Base-by-base conservation (phyloP, 37 sponge, comb jelly and placozoan genomes). In the Ephydatia muelleri region DNA sequence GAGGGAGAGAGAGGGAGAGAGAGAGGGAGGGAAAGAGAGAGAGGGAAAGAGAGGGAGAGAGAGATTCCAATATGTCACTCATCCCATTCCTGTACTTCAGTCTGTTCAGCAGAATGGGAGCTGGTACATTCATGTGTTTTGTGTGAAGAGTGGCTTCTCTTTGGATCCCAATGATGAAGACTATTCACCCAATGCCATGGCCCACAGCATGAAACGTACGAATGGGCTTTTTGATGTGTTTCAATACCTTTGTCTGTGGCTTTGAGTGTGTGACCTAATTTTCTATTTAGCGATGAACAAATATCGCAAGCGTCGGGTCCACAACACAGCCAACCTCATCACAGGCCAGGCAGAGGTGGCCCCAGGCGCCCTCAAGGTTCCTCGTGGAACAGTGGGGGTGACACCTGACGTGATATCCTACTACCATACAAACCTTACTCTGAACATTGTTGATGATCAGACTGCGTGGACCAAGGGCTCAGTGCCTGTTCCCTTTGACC, bases 401-500 rank as follows among this genome's bases (percentile, higher is more conserved):
- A 37, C 32, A 3, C 65, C 86, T 0, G 94, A 97, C 35, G 81
- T 95, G 22, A 88, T 95, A 38, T 95, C 96, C 67, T 97, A 95
- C 87, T 97, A 93, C 92, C 98, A 97, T 71, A 95, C 96, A 3
- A 97, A 97, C 84, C 38, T 97, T 26, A 97, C 98, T 28, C 72
- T 97, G 65, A 93, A 91, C 38, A n/a, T 97, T 11, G 85, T 97
- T 49, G 96, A 93, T 19, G 98, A 97, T 78, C 92, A 95, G 77
- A 91, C 92, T 8, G 37, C 38, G 23, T 97, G 94, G 93, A 36
- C 73, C 0, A 27, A 47, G 72, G 96, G 92, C 0, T 36, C 83
- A 36, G 76, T 97, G 5, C 96, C 98, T 22, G 90, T 90, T 34
- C 98, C 98, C 21, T 40, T 97, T 25, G 89, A 94, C 71, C 77